These are phyloP conservation scores for Poicephalus gulielmi DNA, from an alignment of 2,113 vertebrate genomes.

Conservation along the genomic window DNA sequence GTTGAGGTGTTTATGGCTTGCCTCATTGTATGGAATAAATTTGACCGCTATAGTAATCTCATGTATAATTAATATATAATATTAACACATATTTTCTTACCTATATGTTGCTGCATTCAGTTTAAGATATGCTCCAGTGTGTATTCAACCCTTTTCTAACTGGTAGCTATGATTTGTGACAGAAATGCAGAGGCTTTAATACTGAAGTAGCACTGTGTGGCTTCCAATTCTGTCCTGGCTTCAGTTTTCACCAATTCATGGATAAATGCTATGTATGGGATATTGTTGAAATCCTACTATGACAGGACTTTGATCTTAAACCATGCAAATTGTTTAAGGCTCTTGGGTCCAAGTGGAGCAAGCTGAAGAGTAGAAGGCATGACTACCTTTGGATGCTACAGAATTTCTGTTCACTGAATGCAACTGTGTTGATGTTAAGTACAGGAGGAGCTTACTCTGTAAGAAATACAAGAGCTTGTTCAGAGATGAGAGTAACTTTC, in stretches of 20 bases:
- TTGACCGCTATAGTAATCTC: background rate
- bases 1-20: background rate
- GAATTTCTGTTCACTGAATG: background rate
- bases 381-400: background rate
- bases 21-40: background rate
- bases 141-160: background rate
- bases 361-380: background rate
- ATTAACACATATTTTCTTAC: background rate
- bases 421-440: background rate
- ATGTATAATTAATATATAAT: background rate
- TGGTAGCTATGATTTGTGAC: background rate
- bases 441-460: background rate
- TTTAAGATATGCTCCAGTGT: fast-evolving
- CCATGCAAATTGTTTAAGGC: background rate
- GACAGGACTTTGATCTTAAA: background rate
- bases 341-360: background rate
- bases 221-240: background rate
- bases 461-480: background rate
- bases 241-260: background rate
- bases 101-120: background rate
- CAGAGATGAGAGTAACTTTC: background rate
- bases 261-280: background rate
- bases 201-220: background rate
- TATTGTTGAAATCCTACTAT: background rate
- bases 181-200: background rate